Evolutionary conservation across 2,888 invertebrate genomes (phyloP), one percentile per base, ranked within the genome.

Genomic region (Cheilosia pagana): DNA sequence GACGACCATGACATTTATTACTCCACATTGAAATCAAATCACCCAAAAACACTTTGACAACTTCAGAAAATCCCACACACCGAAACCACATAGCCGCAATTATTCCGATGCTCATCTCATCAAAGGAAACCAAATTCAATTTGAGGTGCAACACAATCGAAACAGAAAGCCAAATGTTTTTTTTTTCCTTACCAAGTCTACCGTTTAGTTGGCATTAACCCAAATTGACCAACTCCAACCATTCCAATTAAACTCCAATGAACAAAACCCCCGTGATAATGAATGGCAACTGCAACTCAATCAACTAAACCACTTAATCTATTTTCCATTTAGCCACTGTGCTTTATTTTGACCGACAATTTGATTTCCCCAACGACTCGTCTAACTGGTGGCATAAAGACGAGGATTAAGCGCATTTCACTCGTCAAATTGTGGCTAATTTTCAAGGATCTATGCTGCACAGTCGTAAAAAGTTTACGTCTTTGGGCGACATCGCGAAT

Each of bases 181-280:
- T n/a, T 1, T n/a, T 5, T 8, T 45, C n/a, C 28, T 12, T 45
- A 10, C 12, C 25, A 25, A 62, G 19, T 59, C 1, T 19, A 35
- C 23, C 14, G 7, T n/a, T 35, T n/a, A 23, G 35, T 39, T 59
- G 23, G 21, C 23, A 41, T 41, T 23, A 41, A 14, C 23, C 6
- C 14, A 14, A 14, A 23, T 50, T 45, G 43, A 23, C 50, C 21
- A 10, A 41, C 23, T 4, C 3, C n/a, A 41, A 43, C 59, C 59
- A 59, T n/a, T 41, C 41, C 41, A 59, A 59, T 59, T 41, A 59
- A 59, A 59, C n/a, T 59, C 41, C 5, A 8, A 25, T 59, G 59
- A n/a, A 41, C 25, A 41, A 41, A 23, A 21, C n/a, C 14, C 35
- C 23, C 14, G 19, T n/a, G 41, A 41, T 25, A 23, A 59, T 41